Evolutionary conservation across 1,140 invertebrate species (phyloP).

Genomic region (Leptoteleia sp.): DNA sequence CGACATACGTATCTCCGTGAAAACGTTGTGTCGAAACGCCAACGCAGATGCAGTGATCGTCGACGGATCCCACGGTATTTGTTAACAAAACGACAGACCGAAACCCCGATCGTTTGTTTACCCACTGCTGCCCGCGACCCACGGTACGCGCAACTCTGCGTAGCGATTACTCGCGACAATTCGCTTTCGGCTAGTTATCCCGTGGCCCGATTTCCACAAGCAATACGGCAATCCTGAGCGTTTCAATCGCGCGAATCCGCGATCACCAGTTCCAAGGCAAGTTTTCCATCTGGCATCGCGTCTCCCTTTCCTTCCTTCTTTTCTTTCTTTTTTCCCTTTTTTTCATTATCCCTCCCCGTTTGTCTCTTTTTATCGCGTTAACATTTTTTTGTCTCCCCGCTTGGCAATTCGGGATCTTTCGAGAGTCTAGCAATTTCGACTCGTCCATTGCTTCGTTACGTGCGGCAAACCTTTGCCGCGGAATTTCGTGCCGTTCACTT

Average conservation of each 20-base stretch:
- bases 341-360: too few relatives aligned
- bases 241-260: neutral
- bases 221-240: neutral
- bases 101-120: neutral
- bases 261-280: slow-evolving; percentile 11
- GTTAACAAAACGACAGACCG: slow-evolving; percentile 6
- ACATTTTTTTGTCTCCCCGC: neutral
- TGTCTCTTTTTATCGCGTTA: too few relatives aligned
- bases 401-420: slow-evolving; percentile 11
- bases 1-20: slow-evolving; percentile 26
- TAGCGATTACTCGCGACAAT: neutral
- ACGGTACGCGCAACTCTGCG: neutral
- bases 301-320: neutral
- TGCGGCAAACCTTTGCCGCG: slow-evolving; percentile 9
- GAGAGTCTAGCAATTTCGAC: slow-evolving; percentile 23
- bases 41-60: slow-evolving; percentile 57
- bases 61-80: slow-evolving; percentile 19
- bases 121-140: neutral
- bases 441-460: slow-evolving; percentile 39
- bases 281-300: slow-evolving; percentile 14
- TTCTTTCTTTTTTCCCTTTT: neutral
- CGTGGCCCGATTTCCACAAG: slow-evolving; percentile 1
- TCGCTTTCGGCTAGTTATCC: neutral
- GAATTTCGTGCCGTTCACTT: neutral
- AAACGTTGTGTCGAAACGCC: slow-evolving; percentile 57